Conservation (phyloP, 2,113 vertebrate species). For the Toxotes jaculatrix region DNA sequence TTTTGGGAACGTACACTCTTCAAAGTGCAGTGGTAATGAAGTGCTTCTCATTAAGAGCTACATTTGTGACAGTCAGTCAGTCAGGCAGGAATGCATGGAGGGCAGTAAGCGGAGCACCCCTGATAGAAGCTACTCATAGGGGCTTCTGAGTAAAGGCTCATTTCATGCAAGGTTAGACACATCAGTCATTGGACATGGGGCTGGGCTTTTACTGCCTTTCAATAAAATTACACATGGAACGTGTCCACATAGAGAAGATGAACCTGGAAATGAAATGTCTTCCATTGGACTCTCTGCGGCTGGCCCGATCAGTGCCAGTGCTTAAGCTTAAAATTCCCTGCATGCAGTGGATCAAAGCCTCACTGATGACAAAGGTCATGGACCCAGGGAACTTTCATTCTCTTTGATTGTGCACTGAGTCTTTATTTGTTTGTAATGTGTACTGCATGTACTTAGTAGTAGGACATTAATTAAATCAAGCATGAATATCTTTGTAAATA, state of each 20-base stretch:
- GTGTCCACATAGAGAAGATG: constrained; percentile 62
- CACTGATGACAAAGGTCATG: constrained; percentile 57
- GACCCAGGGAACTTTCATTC: constrained; percentile 46
- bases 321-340: constrained; percentile 52
- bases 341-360: constrained; percentile 58
- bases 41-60: constrained; percentile 77
- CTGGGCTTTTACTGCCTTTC: constrained; percentile 77
- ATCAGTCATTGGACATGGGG: constrained; percentile 80
- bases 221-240: constrained; percentile 79
- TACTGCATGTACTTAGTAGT: constrained; percentile 37
- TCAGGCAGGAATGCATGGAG: constrained; percentile 65
- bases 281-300: constrained; percentile 47
- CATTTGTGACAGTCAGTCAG: constrained; percentile 76
- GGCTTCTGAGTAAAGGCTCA: constrained; percentile 77
- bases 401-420: constrained; percentile 49
- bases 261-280: constrained; percentile 77
- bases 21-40: constrained; percentile 74
- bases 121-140: constrained; percentile 68
- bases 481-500: constrained; percentile 61
- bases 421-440: constrained; percentile 57
- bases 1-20: constrained; percentile 68
- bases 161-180: constrained; percentile 87
- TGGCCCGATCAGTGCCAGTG: constrained; percentile 42
- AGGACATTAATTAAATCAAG: constrained; percentile 63
- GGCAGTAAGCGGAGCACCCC: constrained; percentile 55